Evolutionary conservation across 2,797 vertebrate species (phyloP), one percentile per base, ranked within the genome.

Genomic region (Parotocinclus haroldoi): DNA sequence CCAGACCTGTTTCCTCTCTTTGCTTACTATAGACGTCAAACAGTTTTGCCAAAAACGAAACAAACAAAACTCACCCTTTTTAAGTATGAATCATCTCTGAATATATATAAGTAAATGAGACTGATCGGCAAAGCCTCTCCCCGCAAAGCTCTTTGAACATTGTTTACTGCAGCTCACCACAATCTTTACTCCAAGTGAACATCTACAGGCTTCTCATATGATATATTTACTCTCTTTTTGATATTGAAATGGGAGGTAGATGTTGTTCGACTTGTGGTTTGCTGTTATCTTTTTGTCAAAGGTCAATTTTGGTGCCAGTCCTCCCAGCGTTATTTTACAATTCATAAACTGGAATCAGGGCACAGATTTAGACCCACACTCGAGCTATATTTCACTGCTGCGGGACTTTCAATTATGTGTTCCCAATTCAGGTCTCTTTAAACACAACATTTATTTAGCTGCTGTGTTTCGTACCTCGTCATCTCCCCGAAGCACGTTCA

Each of bases 131-230:
- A n/a, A 74, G 40, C 55, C 45, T 73, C 42, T 67, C 70, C n/a
- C n/a, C n/a, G n/a, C n/a, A n/a, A n/a, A n/a, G n/a, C n/a, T n/a
- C 45, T 76, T 61, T 78, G 65, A 64, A 57, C 50, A 78, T 27
- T 42, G 40, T 42, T 42, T 42, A 42, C 40, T 42, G 8, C 9
- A 42, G 40, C 40, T 80, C 75, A 75, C 81, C 83, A 76, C 73
- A 84, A 84, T 84, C 13, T 14, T 86, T 81, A 84, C 84, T 83
- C 77, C 5, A 27, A 27, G 27, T 27, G 27, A 27, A 27, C 71
- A 78, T 73, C 72, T 50, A 67, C 73, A 81, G 74, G 69, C 65
- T 67, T 36, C 74, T 84, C 37, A 27, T 13, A 42, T 13, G 10
- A 11, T 38, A 56, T 18, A 36, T n/a, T 39, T 13, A 27, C 36